These are phyloP conservation scores for Arrhamphus sclerolepis DNA, from an alignment of 2,797 vertebrate genomes.

Conservation along the genomic window DNA sequence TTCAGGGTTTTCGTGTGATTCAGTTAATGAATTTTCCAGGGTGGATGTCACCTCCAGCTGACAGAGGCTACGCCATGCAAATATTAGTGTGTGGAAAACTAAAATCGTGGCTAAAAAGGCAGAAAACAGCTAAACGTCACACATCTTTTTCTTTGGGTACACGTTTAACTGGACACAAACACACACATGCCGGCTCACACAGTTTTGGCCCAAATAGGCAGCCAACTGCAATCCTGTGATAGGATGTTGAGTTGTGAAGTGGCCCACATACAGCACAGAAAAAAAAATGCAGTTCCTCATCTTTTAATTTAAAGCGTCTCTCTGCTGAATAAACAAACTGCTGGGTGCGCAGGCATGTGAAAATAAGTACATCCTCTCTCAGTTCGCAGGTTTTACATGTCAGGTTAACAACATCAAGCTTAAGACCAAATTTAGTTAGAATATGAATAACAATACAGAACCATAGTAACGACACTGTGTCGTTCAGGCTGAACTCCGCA, in stretches of 20 bases:
- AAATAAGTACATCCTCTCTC: too few relatives aligned
- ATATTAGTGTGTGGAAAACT: not conserved
- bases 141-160: not conserved
- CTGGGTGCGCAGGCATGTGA: conserved; percentile 17
- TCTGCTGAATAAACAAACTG: conserved; percentile 26
- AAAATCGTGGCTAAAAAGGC: too few relatives aligned
- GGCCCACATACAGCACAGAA: conserved; percentile 59
- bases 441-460: too few relatives aligned
- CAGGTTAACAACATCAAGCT: too few relatives aligned
- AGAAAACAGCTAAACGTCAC: not conserved
- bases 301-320: conserved; percentile 46
- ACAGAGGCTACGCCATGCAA: conserved; percentile 12
- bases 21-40: conserved; percentile 34
- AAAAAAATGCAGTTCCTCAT: conserved; percentile 34
- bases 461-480: too few relatives aligned
- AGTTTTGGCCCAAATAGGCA: conserved; percentile 57
- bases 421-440: too few relatives aligned
- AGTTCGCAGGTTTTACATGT: too few relatives aligned
- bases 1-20: conserved; percentile 53
- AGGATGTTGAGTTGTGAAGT: conserved; percentile 66
- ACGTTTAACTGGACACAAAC: too few relatives aligned
- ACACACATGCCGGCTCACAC: conserved; percentile 39
- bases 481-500: too few relatives aligned
- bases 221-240: conserved; percentile 60
- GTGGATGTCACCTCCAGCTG: conserved; percentile 12